These are phyloP conservation scores for Muricea muricata DNA, from an alignment of 92 coral and sea anemone species.

Conservation along the genomic window DNA sequence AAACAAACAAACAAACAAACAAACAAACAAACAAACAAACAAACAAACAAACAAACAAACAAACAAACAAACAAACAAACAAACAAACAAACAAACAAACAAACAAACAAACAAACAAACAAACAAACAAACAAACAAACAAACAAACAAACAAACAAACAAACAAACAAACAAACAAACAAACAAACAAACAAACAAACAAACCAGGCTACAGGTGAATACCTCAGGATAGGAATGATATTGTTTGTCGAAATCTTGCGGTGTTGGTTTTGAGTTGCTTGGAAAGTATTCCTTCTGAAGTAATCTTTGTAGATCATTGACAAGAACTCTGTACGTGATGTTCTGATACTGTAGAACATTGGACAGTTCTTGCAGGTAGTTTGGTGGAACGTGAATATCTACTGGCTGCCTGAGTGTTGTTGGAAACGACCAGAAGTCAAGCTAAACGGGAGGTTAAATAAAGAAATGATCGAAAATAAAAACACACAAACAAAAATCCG, in stretches of 20 bases:
- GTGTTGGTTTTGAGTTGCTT: neutral
- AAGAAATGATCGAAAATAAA: neutral
- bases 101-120: too few relatives aligned
- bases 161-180: too few relatives aligned
- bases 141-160: too few relatives aligned
- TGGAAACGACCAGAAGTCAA: slow-evolving; percentile 94
- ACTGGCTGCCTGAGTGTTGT: slow-evolving; percentile 61
- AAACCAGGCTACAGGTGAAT: too few relatives aligned
- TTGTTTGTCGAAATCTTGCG: neutral
- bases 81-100: too few relatives aligned
- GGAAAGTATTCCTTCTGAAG: slow-evolving; percentile 62
- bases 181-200: too few relatives aligned
- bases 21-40: too few relatives aligned
- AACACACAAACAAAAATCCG: neutral
- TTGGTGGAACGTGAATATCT: slow-evolving; percentile 73
- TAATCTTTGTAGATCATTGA: slow-evolving; percentile 54
- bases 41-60: too few relatives aligned
- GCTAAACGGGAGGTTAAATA: slow-evolving; percentile 59
- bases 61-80: too few relatives aligned
- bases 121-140: too few relatives aligned
- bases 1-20: too few relatives aligned
- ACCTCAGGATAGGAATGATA: slow-evolving; percentile 37
- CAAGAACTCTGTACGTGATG: slow-evolving; percentile 60
- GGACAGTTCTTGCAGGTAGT: slow-evolving; percentile 57
- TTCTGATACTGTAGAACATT: slow-evolving; percentile 57